Evolutionary conservation across 2,888 invertebrate species (phyloP), one percentile per base, ranked within the genome.

Genomic region (Ectemnius continuus): DNA sequence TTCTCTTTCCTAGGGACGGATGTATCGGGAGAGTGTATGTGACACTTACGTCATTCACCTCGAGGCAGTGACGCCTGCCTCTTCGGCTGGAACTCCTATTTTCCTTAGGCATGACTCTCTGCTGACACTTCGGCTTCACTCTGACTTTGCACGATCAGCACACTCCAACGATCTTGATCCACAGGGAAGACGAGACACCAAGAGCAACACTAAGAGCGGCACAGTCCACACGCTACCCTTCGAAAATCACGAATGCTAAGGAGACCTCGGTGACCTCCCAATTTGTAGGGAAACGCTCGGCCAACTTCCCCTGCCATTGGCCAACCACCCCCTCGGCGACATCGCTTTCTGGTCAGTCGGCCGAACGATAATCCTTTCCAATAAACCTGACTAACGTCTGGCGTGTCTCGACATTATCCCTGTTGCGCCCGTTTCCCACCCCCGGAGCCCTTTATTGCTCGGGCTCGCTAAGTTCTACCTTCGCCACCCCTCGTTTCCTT

Each of bases 21-120:
- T 52, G 52, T 52, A 14, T 14, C 14, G 1, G 13, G n/a, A 16
- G 52, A 11, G 2, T 52, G n/a, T 52, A 52, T 52, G 52, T 52
- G 52, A 4, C 76, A 78, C 78, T 76, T 18, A 78, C 78, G 8
- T 71, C 69, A 52, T 69, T 28, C 11, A 8, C 14, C 2, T 57
- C 23, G 26, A 2, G 8, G 23, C 13, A n/a, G 18, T 52, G 66
- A 28, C 58, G 48, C 61, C 28, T 52, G 59, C 11, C 48, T 14
- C 48, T 70, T 36, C 61, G 46, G 26, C 45, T 45, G 2, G 14
- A 23, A 18, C 14, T 45, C 57, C 61, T 70, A 18, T 61, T 67
- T 58, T 69, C 16, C 14, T 65, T 58, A 4, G 45, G 26, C 67
- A 70, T 76, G 59, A 26, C 59, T n/a, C n/a, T n/a, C n/a, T 26